These are phyloP conservation scores for Aeoliscus strigatus DNA, from an alignment of 2,797 vertebrate genomes.

Conservation along the genomic window DNA sequence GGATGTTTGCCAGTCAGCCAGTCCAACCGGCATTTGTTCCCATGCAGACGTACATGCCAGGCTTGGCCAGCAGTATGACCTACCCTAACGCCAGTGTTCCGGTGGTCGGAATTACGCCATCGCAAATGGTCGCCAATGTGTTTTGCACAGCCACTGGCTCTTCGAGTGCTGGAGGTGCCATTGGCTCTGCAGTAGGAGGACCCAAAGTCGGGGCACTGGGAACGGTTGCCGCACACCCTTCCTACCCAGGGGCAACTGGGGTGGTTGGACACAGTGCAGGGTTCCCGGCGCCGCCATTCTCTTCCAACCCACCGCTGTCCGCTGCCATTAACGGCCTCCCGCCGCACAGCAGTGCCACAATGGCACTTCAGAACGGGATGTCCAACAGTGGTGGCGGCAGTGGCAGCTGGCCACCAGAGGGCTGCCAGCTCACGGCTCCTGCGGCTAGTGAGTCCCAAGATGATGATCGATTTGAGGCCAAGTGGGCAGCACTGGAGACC, in stretches of 20 bases:
- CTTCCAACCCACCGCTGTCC: slow-evolving; percentile 45
- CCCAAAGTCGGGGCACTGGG: slow-evolving; percentile 64
- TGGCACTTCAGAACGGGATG: slow-evolving; percentile 69
- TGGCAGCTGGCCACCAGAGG: slow-evolving; percentile 73
- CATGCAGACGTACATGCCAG: slow-evolving; percentile 79
- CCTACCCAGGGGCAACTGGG: slow-evolving; percentile 40
- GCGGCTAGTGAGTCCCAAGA: slow-evolving; percentile 63
- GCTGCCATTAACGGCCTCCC: slow-evolving; percentile 62
- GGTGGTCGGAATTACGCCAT: slow-evolving; percentile 89
- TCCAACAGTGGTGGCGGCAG: slow-evolving; percentile 42
- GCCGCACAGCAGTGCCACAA: slow-evolving; percentile 45
- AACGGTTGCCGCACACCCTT: slow-evolving; percentile 39
- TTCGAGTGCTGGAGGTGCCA: slow-evolving; percentile 49
- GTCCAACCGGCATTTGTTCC: slow-evolving; percentile 76
- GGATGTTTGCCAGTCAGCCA: slow-evolving; percentile 71
- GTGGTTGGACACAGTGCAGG: slow-evolving; percentile 39
- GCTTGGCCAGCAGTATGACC: slow-evolving; percentile 75
- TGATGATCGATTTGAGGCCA: slow-evolving; percentile 86
- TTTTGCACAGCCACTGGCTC: slow-evolving; percentile 83
- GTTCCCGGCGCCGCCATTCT: slow-evolving; percentile 59
- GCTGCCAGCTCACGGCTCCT: slow-evolving; percentile 61
- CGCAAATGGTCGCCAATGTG: slow-evolving; percentile 91
- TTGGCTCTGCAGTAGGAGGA: slow-evolving; percentile 55
- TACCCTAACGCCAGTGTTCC: slow-evolving; percentile 80
- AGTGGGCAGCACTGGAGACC: slow-evolving; percentile 88